Evolutionary conservation across 2,113 vertebrate genomes (phyloP).

Genomic region (Corvus moneduloides): DNA sequence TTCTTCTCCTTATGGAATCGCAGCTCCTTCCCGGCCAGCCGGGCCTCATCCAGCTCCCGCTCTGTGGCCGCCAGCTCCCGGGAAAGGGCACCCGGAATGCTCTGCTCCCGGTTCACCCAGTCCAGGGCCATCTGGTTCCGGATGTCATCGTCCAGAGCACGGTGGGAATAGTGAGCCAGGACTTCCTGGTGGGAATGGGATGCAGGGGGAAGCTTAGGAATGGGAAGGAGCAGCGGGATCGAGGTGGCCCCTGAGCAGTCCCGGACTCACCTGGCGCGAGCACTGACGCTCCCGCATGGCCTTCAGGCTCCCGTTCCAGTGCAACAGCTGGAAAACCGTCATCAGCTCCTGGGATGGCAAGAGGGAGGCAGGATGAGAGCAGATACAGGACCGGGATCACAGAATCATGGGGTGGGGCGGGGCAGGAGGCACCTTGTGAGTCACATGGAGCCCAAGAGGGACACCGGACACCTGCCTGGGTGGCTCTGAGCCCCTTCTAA

Average conservation of each 20-base stretch:
- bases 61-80: conserved; percentile 88
- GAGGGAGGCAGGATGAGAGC: background rate
- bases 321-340: conserved; percentile 96
- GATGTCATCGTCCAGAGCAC: conserved; percentile 95
- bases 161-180: conserved; percentile 96
- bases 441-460: background rate
- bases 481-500: background rate
- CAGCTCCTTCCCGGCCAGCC: conserved; percentile 92
- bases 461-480: background rate
- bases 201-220: background rate
- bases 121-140: conserved; percentile 94
- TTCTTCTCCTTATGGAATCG: conserved; percentile 98
- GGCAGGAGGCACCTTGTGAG: background rate
- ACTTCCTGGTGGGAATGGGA: conserved; percentile 80
- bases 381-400: background rate
- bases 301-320: conserved; percentile 98
- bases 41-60: conserved; percentile 90
- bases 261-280: conserved; percentile 86
- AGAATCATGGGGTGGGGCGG: background rate
- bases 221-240: accelerated
- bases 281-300: conserved; percentile 98
- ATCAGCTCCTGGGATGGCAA: conserved; percentile 87
- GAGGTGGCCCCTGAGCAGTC: background rate
- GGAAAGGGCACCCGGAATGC: conserved; percentile 79
- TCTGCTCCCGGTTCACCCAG: conserved; percentile 96